Base-by-base conservation (phyloP, 2,888 invertebrate species). In the Philopedon plagiatum region DNA sequence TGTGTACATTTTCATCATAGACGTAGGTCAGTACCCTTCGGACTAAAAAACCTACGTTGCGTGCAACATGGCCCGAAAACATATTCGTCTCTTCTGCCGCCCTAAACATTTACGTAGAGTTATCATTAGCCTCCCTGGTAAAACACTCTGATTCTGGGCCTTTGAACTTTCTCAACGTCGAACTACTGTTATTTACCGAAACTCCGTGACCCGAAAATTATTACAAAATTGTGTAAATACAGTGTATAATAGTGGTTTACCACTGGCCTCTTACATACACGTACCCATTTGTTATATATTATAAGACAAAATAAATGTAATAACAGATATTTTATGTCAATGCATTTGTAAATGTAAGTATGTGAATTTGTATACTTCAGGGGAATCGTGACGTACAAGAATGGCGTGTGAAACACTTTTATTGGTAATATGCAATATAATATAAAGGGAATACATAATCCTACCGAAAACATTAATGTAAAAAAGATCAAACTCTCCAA, bases 171-270 rank as follows among this genome's bases (percentile, higher is more conserved):
- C 29, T 58, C 58, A n/a, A 58, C 37, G 9, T 34, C 19, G 7
- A 39, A 37, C 41, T 58, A 58, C 15, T 58, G 58, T 58, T 58
- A 39, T 58, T 58, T 18, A 13, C 41, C 37, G 26, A 58, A 58
- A 58, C 41, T 58, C 58, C 58, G 58, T 58, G 58, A 58, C 58
- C 58, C 15, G 37, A 58, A 58, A 58, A 37, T 41, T 37, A 39
- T 58, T 58, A 37, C 58, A 41, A 58, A 58, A 58, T 58, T 58
- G 58, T 58, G 37, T 58, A 58, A 58, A 58, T 58, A 34, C 26
- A 37, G 39, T 34, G 57, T 58, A 41, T 41, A 41, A 39, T 58
- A 37, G 58, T 26, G 58, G 58, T 37, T 58, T 39, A 19, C 41
- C 23, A 39, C 39, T 23, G 37, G 37, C 15, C 26, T 39, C 58